These are phyloP conservation scores for Drosophila sulfurigaster DNA, from an alignment of 1,140 invertebrate species.

Conservation along the genomic window DNA sequence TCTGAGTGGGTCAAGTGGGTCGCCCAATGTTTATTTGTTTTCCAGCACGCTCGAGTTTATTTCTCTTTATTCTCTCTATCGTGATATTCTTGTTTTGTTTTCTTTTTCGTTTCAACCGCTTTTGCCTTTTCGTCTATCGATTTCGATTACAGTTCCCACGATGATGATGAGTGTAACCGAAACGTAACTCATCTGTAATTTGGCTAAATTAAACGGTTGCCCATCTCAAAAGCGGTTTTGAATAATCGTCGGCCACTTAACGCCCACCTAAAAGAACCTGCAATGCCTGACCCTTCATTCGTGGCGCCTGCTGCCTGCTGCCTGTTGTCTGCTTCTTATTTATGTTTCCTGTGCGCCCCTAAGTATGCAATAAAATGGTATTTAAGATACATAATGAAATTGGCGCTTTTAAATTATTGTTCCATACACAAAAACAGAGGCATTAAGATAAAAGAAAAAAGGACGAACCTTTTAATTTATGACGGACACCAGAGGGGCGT, in stretches of 20 bases:
- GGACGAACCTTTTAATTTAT: constrained; percentile 68
- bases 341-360: constrained; percentile 28
- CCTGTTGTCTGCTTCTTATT: constrained; percentile 7
- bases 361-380: constrained; percentile 76
- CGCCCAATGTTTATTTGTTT: constrained; percentile 48
- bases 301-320: too few relatives aligned
- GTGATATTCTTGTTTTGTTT: background rate
- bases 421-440: constrained; percentile 37
- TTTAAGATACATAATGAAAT: constrained; percentile 69
- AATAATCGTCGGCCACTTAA: constrained; percentile 56
- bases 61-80: background rate
- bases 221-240: constrained; percentile 34
- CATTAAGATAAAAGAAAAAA: constrained; percentile 68
- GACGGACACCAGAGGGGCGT: constrained; percentile 33
- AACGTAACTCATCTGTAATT: constrained; percentile 25
- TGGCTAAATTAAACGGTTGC: constrained; percentile 37
- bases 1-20: constrained; percentile 47
- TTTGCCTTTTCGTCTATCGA: constrained; percentile 10
- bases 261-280: constrained; percentile 10
- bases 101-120: constrained; percentile 1
- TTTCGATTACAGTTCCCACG: constrained; percentile 23
- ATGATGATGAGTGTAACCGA: constrained; percentile 13
- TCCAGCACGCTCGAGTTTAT: constrained; percentile 17
- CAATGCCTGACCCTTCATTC: too few relatives aligned
- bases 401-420: constrained; percentile 73